phyloP scores from a whole-genome alignment of 2,888 invertebrate genomes.

The Resseliella maxima region DNA sequence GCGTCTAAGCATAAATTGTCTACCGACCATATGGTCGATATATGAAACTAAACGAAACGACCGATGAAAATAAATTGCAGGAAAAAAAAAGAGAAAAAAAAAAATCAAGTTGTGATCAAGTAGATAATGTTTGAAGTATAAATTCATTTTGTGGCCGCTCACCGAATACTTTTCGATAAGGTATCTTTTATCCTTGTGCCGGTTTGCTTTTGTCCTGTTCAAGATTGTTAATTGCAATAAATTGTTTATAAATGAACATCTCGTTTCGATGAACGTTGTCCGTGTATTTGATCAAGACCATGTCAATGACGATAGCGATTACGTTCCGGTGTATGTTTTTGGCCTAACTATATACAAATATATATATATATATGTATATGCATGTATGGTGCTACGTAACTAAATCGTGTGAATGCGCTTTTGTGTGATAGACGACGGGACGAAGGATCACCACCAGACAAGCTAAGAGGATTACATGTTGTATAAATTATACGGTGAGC shows the following conservation, averaged over 20 bases:
- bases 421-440: neutral
- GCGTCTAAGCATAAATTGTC: neutral
- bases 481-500: slow-evolving; percentile 33
- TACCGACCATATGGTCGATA: neutral
- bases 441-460: slow-evolving; percentile 33
- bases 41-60: neutral
- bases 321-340: neutral
- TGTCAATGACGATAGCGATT: neutral
- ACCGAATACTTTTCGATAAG: neutral
- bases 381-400: neutral
- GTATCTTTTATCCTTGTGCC: neutral
- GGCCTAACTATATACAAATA: too few species aligned
- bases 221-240: neutral
- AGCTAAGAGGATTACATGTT: slow-evolving; percentile 28
- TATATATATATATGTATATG: neutral
- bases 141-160: neutral
- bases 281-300: neutral
- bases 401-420: neutral
- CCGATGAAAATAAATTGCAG: neutral
- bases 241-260: slow-evolving; percentile 22
- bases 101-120: neutral
- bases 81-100: neutral
- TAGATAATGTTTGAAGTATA: too few species aligned
- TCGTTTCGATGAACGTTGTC: neutral
- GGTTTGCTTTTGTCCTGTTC: neutral